Evolutionary conservation across 2,113 vertebrate genomes (phyloP).

Genomic region (Pelecanus crispus): DNA sequence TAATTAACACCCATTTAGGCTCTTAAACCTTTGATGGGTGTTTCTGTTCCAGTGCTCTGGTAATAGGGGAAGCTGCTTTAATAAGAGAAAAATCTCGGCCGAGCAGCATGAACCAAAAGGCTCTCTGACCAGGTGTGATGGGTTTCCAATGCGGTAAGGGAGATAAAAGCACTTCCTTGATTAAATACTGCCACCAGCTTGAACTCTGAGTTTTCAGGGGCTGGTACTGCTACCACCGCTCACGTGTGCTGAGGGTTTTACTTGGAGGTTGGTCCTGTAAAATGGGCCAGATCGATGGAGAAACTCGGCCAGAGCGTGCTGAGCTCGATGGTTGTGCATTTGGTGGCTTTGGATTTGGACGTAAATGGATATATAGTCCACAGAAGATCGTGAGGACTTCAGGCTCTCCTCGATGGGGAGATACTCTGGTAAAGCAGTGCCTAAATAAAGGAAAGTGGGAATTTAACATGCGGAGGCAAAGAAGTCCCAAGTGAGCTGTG

Average conservation of each 20-base stretch:
- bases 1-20: slow-evolving; percentile 70
- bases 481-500: not conserved
- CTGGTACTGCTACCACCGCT: not conserved
- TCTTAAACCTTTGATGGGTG: slow-evolving; percentile 66
- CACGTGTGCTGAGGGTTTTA: not conserved
- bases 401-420: not conserved
- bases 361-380: not conserved
- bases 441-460: not conserved
- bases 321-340: not conserved
- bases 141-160: not conserved
- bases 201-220: not conserved
- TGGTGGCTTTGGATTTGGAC: not conserved
- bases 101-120: rapidly evolving
- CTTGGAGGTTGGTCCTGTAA: not conserved
- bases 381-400: not conserved
- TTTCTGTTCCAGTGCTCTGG: slow-evolving; percentile 47
- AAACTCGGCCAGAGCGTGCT: not conserved
- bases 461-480: not conserved
- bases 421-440: not conserved
- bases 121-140: not conserved
- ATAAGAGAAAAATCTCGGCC: slow-evolving; percentile 32
- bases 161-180: slow-evolving; percentile 33
- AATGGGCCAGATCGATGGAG: not conserved
- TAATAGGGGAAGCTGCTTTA: not conserved
- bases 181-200: slow-evolving; percentile 10